phyloP scores from a whole-genome alignment of 2,113 vertebrate genomes.

The Peromyscus polionotus region DNA sequence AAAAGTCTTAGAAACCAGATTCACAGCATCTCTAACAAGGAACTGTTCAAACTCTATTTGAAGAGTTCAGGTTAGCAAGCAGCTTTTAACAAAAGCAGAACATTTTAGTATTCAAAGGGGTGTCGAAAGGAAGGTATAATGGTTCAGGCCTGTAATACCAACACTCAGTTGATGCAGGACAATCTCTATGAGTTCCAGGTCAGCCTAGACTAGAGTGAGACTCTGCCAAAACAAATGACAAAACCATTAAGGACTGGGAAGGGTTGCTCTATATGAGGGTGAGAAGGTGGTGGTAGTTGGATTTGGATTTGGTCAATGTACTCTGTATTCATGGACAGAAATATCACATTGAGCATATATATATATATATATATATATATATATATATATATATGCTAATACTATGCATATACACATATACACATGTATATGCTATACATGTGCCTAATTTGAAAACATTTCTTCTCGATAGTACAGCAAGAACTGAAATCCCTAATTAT shows the following conservation, averaged over 20 bases:
- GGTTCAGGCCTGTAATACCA: not conserved
- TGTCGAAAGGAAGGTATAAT: not conserved
- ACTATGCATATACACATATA: too few species aligned
- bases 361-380: too few species aligned
- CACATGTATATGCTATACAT: slow-evolving; percentile 34
- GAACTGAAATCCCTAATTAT: slow-evolving; percentile 88
- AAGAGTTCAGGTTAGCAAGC: not conserved
- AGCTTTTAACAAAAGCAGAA: slow-evolving; percentile 16
- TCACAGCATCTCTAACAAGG: slow-evolving; percentile 1
- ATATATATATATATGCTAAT: not conserved
- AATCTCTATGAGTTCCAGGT: not conserved
- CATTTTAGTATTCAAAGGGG: not conserved
- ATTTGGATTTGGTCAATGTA: not conserved
- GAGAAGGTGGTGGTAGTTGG: not conserved
- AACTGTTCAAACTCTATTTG: not conserved
- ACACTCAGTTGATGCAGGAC: not conserved
- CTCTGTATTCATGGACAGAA: not conserved
- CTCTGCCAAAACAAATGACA: not conserved
- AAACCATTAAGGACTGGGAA: not conserved
- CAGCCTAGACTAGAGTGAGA: not conserved
- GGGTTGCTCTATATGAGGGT: too few species aligned
- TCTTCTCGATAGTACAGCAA: slow-evolving; percentile 84
- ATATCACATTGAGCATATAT: not conserved
- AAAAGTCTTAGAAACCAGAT: slow-evolving; percentile 1
- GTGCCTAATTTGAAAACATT: slow-evolving; percentile 86